phyloP scores from a whole-genome alignment of 2,797 vertebrate species.

The Choloepus didactylus region DNA sequence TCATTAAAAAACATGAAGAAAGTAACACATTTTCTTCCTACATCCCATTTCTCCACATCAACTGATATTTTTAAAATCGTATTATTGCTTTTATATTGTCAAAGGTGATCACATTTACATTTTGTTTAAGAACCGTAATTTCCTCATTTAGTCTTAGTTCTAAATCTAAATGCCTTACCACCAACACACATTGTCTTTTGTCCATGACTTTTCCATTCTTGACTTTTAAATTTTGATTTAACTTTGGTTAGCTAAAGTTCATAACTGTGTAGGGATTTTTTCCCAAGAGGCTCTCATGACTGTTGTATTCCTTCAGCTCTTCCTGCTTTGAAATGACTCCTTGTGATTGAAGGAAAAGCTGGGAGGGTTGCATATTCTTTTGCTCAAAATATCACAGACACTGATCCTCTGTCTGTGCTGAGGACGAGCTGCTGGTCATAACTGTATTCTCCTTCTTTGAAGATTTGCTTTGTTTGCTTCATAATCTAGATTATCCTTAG shows the following conservation, averaged over 20 bases:
- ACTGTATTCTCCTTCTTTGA: background rate
- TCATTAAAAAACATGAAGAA: background rate
- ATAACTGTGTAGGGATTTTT: background rate
- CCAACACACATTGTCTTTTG: background rate
- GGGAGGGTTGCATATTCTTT: background rate
- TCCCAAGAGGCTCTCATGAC: background rate
- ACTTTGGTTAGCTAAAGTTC: background rate
- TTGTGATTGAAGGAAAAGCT: background rate
- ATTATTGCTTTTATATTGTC: background rate
- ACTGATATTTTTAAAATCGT: background rate
- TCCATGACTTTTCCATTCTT: background rate
- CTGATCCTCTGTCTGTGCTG: background rate
- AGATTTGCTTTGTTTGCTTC: background rate
- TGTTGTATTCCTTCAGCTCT: background rate
- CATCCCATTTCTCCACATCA: background rate
- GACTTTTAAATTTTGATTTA: background rate
- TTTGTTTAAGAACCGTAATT: background rate
- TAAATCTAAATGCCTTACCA: background rate
- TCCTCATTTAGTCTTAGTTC: background rate
- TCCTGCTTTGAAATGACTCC: background rate
- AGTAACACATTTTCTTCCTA: background rate
- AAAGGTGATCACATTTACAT: background rate
- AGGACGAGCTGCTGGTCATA: background rate
- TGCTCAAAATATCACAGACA: background rate
- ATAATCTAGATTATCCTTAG: background rate